phyloP scores from a whole-genome alignment of 2,797 vertebrate species.

The Myoxocephalus aenaeus region DNA sequence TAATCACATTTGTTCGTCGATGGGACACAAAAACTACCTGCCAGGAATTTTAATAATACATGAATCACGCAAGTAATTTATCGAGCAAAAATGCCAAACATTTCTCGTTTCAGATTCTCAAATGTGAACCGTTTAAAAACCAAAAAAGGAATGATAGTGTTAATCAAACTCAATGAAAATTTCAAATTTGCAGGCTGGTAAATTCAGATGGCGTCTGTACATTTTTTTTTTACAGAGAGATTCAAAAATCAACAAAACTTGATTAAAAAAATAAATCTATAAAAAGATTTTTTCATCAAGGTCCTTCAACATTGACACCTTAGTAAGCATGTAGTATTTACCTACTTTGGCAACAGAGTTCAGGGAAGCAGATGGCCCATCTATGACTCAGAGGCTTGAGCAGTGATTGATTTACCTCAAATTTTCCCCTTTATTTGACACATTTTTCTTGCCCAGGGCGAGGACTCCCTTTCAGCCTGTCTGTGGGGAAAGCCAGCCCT shows the following conservation, averaged over 20 bases:
- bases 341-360: conserved; percentile 20
- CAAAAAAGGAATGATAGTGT: too few relatives aligned
- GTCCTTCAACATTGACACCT: neutral
- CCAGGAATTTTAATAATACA: neutral
- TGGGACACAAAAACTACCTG: neutral
- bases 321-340: conserved; percentile 29
- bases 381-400: neutral
- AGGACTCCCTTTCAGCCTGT: conserved; percentile 11
- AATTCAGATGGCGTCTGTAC: neutral
- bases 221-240: neutral
- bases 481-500: neutral
- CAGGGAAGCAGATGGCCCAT: conserved; percentile 7
- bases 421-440: neutral
- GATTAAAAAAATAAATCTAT: neutral
- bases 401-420: neutral
- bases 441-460: neutral
- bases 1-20: neutral
- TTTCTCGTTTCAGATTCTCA: neutral
- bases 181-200: neutral
- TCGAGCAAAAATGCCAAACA: neutral
- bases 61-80: neutral
- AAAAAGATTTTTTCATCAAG: neutral
- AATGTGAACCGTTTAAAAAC: neutral
- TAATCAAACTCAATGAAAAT: neutral
- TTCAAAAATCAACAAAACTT: neutral